These are phyloP conservation scores for Tribolium madens DNA, from an alignment of 1,140 invertebrate genomes.

Conservation along the genomic window DNA sequence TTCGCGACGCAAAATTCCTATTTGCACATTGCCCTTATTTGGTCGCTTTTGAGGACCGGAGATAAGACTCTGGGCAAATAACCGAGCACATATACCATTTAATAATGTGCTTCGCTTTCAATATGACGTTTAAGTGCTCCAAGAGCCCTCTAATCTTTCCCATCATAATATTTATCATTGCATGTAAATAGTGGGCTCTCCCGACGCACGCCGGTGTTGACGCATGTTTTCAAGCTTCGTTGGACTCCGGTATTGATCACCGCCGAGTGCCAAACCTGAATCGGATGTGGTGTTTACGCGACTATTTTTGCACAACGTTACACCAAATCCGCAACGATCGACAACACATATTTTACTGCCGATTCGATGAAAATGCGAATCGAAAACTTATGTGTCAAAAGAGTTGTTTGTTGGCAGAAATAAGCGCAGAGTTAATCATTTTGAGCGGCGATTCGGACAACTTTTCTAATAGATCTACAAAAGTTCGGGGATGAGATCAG, in stretches of 20 bases:
- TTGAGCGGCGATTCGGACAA: not conserved
- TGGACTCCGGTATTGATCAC: constrained; percentile 61
- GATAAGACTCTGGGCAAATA: constrained; percentile 27
- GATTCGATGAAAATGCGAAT: not conserved
- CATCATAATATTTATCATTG: constrained; percentile 62
- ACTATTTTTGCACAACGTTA: constrained; percentile 39
- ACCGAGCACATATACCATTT: constrained; percentile 51
- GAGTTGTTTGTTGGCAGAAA: not conserved
- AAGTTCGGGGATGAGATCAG: not conserved
- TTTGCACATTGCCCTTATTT: constrained; percentile 39
- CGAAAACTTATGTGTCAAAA: not conserved
- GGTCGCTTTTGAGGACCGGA: constrained; percentile 18
- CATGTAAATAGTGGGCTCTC: constrained; percentile 59
- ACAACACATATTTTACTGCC: constrained; percentile 4
- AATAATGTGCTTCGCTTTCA: constrained; percentile 57
- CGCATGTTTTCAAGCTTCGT: constrained; percentile 64
- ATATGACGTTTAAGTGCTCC: constrained; percentile 57
- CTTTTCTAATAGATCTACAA: not conserved
- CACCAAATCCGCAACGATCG: constrained; percentile 25
- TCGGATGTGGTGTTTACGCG: constrained; percentile 53
- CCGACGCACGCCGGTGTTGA: constrained; percentile 56
- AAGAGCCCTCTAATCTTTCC: constrained; percentile 57
- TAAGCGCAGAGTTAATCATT: not conserved
- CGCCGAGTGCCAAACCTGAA: constrained; percentile 54
- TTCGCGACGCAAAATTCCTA: constrained; percentile 35